phyloP scores from a whole-genome alignment of 2,888 invertebrate species.

The Nomada fabriciana region DNA sequence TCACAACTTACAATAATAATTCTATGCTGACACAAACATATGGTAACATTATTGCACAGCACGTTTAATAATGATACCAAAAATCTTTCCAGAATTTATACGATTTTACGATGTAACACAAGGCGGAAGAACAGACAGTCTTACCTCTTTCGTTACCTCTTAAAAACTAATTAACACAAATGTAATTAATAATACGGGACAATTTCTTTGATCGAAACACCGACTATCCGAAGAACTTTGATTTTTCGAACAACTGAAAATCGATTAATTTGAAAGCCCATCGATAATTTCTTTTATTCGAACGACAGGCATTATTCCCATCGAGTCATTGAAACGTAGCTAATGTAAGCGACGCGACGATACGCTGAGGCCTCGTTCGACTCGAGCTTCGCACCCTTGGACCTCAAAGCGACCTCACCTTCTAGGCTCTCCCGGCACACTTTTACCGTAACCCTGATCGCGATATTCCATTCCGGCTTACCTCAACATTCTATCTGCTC shows the following conservation, averaged over 20 bases:
- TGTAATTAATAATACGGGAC: neutral
- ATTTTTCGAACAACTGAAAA: too few relatives aligned
- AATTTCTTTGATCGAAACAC: too few relatives aligned
- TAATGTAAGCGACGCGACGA: neutral
- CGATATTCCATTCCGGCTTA: slow-evolving; percentile 77
- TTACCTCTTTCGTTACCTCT: too few relatives aligned
- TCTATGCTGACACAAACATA: too few relatives aligned
- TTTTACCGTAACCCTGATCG: slow-evolving; percentile 75
- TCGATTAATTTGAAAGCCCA: neutral
- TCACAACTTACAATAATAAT: too few relatives aligned
- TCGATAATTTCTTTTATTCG: neutral
- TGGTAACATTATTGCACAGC: too few relatives aligned
- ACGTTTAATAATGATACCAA: too few relatives aligned
- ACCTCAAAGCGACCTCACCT: slow-evolving; percentile 47
- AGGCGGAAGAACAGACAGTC: too few relatives aligned
- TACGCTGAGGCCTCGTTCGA: slow-evolving; percentile 22
- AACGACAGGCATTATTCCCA: neutral
- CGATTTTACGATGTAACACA: too few relatives aligned
- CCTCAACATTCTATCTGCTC: slow-evolving; percentile 77
- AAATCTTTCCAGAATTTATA: too few relatives aligned
- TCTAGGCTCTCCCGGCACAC: slow-evolving; percentile 49
- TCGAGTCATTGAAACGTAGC: neutral
- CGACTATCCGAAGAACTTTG: too few relatives aligned
- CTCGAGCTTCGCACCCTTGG: slow-evolving; percentile 48
- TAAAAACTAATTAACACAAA: too few relatives aligned